These are phyloP conservation scores for Pachyuromys duprasi DNA, from an alignment of 2,797 vertebrate species.

Conservation along the genomic window DNA sequence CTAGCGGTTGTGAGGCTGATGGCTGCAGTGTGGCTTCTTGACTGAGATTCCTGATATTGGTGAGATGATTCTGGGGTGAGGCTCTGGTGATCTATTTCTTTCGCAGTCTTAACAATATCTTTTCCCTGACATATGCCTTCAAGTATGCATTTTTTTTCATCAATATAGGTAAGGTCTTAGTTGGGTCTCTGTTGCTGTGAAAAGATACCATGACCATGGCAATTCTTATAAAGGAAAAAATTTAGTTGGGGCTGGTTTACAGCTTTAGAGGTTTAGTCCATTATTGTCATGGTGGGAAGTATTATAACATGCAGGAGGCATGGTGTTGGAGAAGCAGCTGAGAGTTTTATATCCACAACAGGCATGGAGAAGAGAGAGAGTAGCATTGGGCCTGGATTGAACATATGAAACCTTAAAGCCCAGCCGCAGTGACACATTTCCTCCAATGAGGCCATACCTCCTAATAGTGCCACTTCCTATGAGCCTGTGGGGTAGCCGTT, in stretches of 20 bases:
- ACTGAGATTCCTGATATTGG: background rate
- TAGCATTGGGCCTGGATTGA: background rate
- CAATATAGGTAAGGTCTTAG: background rate
- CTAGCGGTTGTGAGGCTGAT: background rate
- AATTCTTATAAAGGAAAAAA: background rate
- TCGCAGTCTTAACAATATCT: background rate
- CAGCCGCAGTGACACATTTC: background rate
- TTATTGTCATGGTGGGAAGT: background rate
- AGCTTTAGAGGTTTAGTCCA: background rate
- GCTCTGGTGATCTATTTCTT: background rate
- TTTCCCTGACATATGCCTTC: background rate
- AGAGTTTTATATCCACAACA: background rate
- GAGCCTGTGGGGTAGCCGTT: background rate
- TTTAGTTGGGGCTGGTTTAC: background rate
- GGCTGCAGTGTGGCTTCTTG: background rate
- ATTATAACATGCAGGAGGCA: background rate
- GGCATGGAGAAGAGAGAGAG: background rate
- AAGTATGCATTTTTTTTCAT: background rate
- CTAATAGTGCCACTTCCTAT: background rate
- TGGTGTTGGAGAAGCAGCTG: background rate
- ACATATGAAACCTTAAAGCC: background rate
- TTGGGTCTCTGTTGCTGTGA: background rate
- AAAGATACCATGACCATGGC: background rate
- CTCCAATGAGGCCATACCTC: background rate
- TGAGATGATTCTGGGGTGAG: background rate